Evolutionary conservation across 2,797 vertebrate species (phyloP).

Genomic region (Acropternis orthonyx): DNA sequence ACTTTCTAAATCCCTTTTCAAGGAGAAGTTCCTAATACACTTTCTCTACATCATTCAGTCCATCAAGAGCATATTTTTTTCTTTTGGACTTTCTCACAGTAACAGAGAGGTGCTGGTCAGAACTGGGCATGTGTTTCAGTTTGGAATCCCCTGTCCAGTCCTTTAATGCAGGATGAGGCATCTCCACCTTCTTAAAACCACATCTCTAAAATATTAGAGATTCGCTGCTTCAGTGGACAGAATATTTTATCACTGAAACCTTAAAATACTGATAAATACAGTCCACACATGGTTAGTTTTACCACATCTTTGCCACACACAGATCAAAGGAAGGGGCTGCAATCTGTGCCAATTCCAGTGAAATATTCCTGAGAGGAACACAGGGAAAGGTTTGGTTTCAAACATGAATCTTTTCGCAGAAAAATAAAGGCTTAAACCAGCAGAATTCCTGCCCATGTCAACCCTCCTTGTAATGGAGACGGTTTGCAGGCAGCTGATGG

Average conservation of each 20-base stretch:
- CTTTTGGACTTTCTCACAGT: neutral
- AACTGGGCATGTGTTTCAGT: neutral
- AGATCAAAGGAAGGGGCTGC: neutral
- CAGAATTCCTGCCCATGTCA: neutral
- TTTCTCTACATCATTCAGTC: neutral
- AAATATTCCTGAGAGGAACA: neutral
- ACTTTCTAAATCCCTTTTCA: neutral
- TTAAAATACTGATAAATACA: neutral
- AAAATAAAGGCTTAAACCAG: neutral
- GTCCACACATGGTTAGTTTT: neutral
- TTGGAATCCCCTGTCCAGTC: neutral
- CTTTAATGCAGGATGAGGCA: neutral
- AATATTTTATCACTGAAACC: neutral
- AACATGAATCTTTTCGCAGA: neutral
- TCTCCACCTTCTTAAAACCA: neutral
- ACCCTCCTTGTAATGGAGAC: neutral
- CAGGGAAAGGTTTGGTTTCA: neutral
- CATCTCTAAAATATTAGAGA: neutral
- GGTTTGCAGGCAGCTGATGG: neutral
- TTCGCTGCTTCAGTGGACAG: neutral
- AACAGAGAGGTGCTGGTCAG: rapidly evolving
- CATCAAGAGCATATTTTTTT: neutral
- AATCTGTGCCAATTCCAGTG: neutral
- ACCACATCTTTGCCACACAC: neutral
- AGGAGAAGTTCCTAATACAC: neutral